Percentiles rank a stretch among this genome's conserved stretches.
Conservation (phyloP, 2,113 vertebrate species). For the Urocolius indicus region DNA sequence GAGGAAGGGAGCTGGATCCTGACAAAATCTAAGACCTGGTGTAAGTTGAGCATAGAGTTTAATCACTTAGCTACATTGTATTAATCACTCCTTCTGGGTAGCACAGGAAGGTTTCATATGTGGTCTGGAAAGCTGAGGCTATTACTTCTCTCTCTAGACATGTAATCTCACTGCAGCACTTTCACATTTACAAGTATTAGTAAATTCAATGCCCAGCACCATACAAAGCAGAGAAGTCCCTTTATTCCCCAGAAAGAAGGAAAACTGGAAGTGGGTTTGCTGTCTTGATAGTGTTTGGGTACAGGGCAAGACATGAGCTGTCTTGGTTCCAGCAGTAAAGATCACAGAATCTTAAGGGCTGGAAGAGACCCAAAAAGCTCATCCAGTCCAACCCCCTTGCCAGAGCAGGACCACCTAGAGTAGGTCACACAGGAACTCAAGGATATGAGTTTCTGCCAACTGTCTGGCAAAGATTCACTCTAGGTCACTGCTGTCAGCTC, state of each 20-base stretch:
- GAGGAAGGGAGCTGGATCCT: neutral
- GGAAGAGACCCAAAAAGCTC: no score
- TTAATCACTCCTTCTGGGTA: neutral
- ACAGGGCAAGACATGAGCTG: rapidly evolving
- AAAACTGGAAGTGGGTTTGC: neutral
- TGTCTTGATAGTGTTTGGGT: rapidly evolving
- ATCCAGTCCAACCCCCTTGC: no score
- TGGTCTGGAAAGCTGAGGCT: neutral
- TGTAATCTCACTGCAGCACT: neutral
- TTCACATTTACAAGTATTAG: neutral
- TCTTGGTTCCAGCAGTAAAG: neutral
- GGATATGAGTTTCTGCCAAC: neutral
- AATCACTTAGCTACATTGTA: neutral
- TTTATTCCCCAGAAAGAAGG: neutral
- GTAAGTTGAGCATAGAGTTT: neutral
- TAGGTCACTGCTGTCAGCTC: neutral
- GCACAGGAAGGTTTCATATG: neutral
- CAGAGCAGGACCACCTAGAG: no score
- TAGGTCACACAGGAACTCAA: no score
- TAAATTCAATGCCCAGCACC: neutral
- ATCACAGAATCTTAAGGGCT: no score
- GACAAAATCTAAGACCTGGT: neutral
- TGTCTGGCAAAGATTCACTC: neutral
- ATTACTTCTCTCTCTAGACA: neutral
- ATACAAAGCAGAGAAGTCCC: neutral